A percentile compares a stretch with the other conserved stretches of the same genome.
These are phyloP conservation scores for Corythoichthys intestinalis DNA, from an alignment of 2,113 vertebrate species.

Conservation along the genomic window DNA sequence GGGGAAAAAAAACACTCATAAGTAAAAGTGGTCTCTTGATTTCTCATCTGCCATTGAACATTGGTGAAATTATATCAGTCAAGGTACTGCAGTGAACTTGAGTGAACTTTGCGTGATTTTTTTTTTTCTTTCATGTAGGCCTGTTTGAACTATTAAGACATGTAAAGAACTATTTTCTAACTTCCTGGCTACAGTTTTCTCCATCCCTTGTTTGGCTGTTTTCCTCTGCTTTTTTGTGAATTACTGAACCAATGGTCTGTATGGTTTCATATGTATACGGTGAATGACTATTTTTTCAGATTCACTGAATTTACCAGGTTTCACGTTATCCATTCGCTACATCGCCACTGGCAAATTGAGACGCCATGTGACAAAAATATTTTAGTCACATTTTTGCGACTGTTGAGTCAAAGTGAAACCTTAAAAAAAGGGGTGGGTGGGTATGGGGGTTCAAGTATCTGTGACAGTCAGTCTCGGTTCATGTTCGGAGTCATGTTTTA, in stretches of 20 bases:
- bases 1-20: not conserved
- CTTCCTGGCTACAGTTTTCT: slow-evolving; percentile 39
- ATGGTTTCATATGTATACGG: not conserved
- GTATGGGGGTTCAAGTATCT: not conserved
- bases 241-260: slow-evolving; percentile 14
- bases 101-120: not conserved
- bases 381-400: not conserved
- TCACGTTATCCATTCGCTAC: no score
- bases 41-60: not conserved
- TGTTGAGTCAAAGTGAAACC: not conserved
- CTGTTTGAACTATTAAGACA: slow-evolving; percentile 15
- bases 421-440: not conserved
- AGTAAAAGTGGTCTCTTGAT: not conserved
- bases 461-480: not conserved
- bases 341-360: no score
- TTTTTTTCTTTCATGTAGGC: not conserved
- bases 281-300: slow-evolving; percentile 3
- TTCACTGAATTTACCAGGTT: not conserved
- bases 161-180: slow-evolving; percentile 46
- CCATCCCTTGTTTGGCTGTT: slow-evolving; percentile 17
- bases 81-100: not conserved
- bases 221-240: slow-evolving; percentile 16
- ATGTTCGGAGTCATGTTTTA: not conserved
- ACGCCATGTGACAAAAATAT: no score
- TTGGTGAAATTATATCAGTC: not conserved